Evolutionary conservation across 1,140 invertebrate genomes (phyloP).

Genomic region (Caenorhabditis remanei): DNA sequence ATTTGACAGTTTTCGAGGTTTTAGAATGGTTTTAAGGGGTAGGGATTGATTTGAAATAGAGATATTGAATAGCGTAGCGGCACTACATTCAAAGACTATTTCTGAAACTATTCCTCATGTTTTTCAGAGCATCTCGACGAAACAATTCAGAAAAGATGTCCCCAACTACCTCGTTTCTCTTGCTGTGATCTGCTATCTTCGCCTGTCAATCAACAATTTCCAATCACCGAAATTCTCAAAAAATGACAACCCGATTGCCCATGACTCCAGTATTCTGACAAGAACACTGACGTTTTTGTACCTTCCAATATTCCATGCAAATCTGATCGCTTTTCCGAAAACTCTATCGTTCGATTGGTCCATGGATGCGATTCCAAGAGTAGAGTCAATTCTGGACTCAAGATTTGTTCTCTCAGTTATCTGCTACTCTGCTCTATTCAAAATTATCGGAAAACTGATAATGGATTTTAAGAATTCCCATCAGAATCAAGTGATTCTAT

Average conservation of each 20-base stretch:
- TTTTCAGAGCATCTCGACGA: background rate
- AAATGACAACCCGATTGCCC: constrained; percentile 37
- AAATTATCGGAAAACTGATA: no score
- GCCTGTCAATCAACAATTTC: constrained; percentile 3
- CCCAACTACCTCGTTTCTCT: background rate
- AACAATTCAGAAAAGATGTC: background rate
- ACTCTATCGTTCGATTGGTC: constrained; percentile 15
- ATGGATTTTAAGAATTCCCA: background rate
- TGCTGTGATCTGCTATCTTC: background rate
- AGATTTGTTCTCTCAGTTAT: background rate
- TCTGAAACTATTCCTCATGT: background rate
- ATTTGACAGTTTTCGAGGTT: no score
- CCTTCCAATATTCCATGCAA: constrained; percentile 16
- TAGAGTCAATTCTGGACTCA: constrained; percentile 15
- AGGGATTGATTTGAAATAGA: background rate
- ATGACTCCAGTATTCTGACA: background rate
- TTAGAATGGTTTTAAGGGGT: background rate
- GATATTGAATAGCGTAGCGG: no score
- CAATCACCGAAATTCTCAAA: constrained; percentile 23
- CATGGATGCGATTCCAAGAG: constrained; percentile 30
- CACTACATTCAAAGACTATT: background rate
- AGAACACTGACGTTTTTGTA: constrained; percentile 1
- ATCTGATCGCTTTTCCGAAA: constrained; percentile 25
- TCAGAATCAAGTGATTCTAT: background rate
- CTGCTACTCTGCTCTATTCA: no score